Evolutionary conservation across 2,113 vertebrate genomes (phyloP).

Genomic region (Otolemur garnettii): DNA sequence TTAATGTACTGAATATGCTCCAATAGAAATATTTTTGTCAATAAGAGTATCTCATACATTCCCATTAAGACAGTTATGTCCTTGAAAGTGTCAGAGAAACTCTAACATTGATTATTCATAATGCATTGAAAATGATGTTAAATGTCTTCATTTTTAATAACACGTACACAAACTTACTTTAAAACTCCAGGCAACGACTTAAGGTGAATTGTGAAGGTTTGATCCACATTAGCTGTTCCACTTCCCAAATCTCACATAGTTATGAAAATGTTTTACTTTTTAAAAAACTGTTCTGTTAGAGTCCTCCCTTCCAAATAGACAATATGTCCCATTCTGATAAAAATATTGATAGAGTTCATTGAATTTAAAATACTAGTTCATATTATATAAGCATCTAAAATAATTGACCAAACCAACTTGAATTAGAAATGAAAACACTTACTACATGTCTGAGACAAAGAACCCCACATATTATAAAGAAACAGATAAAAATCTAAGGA

Average conservation of each 20-base stretch:
- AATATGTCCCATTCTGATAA: not conserved
- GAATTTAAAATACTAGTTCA: not conserved
- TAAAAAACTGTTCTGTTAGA: not conserved
- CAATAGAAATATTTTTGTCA: not conserved
- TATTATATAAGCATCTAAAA: not conserved
- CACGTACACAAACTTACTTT: not conserved
- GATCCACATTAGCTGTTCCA: not conserved
- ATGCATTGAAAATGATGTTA: not conserved
- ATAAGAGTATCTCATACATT: not conserved
- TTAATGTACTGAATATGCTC: not conserved
- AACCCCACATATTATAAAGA: not conserved
- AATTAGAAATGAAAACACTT: not conserved
- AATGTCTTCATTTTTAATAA: not conserved
- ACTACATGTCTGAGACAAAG: not conserved
- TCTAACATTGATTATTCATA: not conserved
- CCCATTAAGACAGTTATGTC: not conserved
- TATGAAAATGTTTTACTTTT: not conserved
- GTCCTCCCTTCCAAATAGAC: not conserved
- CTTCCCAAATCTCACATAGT: not conserved
- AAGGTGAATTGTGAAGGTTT: not conserved
- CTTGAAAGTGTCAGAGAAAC: not conserved
- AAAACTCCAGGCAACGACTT: not conserved
- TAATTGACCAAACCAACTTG: not conserved
- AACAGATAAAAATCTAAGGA: not conserved
- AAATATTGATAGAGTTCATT: not conserved